phyloP scores from a whole-genome alignment of 2,888 invertebrate genomes.

The Cheilosia grossa region DNA sequence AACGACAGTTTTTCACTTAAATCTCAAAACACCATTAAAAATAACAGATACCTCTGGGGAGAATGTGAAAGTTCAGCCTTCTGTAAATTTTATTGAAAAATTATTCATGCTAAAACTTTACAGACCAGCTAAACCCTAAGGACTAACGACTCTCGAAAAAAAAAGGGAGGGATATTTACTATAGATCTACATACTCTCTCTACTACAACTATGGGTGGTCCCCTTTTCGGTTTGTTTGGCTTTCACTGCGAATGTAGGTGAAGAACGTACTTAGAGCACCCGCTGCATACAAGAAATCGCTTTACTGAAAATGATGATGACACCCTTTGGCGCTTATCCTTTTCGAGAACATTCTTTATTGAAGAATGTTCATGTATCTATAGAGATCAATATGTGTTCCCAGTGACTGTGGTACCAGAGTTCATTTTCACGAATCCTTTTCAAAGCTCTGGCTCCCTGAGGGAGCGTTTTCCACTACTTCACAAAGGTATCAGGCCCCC shows the following conservation, averaged over 20 bases:
- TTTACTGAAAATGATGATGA: slow-evolving; percentile 52
- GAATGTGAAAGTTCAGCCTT: background rate
- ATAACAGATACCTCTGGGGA: background rate
- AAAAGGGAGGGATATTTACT: background rate
- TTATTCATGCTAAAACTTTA: slow-evolving; percentile 67
- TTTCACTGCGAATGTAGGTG: slow-evolving; percentile 52
- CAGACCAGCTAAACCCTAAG: slow-evolving; percentile 16
- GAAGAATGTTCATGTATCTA: slow-evolving; percentile 17
- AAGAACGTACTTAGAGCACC: slow-evolving; percentile 42
- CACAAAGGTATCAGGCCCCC: slow-evolving; percentile 34
- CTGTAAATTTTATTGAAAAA: slow-evolving; percentile 54
- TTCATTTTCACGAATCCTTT: slow-evolving; percentile 54
- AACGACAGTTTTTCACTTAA: too few relatives aligned
- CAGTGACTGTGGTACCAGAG: slow-evolving; percentile 51
- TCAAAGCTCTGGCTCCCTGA: slow-evolving; percentile 8
- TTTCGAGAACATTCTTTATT: slow-evolving; percentile 54
- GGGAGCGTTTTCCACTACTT: slow-evolving; percentile 33
- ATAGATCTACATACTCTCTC: slow-evolving; percentile 16
- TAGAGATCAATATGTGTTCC: slow-evolving; percentile 66
- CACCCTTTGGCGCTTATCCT: slow-evolving; percentile 60
- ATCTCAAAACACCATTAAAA: background rate
- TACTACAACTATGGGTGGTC: slow-evolving; percentile 14
- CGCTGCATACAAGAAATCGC: slow-evolving; percentile 33
- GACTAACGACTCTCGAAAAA: slow-evolving; percentile 8
- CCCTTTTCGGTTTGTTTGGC: slow-evolving; percentile 48